Percentiles rank a stretch among this genome's conserved stretches.
These are phyloP conservation scores for Cabera pusaria DNA, from an alignment of 2,888 invertebrate species.

Conservation along the genomic window DNA sequence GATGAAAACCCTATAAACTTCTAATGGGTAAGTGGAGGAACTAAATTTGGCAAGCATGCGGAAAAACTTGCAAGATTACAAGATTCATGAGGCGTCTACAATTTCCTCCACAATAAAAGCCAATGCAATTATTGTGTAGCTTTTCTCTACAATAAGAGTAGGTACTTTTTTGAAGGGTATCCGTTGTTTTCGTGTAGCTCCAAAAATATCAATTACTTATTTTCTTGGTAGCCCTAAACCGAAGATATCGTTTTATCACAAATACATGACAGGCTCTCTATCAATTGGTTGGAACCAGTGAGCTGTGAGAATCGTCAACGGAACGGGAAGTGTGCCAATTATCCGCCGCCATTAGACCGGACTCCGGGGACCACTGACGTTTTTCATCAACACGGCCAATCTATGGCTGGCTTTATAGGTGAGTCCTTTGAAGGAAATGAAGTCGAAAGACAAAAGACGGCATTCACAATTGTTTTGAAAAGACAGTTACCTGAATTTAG, in stretches of 20 bases:
- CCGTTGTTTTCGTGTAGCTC: no score
- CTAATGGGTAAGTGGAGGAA: no score
- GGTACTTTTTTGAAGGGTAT: no score
- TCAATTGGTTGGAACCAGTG: slow-evolving; percentile 41
- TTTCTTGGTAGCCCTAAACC: slow-evolving; percentile 9
- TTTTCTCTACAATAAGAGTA: no score
- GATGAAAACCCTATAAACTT: no score
- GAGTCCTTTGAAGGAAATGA: slow-evolving; percentile 9
- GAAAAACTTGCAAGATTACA: no score
- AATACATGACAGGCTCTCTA: slow-evolving; percentile 39
- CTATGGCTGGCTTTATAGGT: slow-evolving; percentile 11
- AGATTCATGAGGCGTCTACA: no score
- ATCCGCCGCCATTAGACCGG: slow-evolving; percentile 44
- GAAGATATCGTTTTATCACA: slow-evolving; percentile 26
- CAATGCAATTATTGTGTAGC: no score
- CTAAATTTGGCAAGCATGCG: no score
- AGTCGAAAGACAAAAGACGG: slow-evolving; percentile 9
- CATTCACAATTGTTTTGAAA: no score
- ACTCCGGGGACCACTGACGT: slow-evolving; percentile 38
- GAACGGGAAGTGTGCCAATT: slow-evolving; percentile 56
- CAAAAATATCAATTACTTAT: slow-evolving; percentile 19
- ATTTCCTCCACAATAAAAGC: no score
- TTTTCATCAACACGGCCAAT: slow-evolving; percentile 36
- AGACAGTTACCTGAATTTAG: no score
- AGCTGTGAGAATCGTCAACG: slow-evolving; percentile 45